A percentile compares a stretch with the other conserved stretches of the same genome.
phyloP scores from a whole-genome alignment of 2,113 vertebrate genomes.

The Colius striatus region DNA sequence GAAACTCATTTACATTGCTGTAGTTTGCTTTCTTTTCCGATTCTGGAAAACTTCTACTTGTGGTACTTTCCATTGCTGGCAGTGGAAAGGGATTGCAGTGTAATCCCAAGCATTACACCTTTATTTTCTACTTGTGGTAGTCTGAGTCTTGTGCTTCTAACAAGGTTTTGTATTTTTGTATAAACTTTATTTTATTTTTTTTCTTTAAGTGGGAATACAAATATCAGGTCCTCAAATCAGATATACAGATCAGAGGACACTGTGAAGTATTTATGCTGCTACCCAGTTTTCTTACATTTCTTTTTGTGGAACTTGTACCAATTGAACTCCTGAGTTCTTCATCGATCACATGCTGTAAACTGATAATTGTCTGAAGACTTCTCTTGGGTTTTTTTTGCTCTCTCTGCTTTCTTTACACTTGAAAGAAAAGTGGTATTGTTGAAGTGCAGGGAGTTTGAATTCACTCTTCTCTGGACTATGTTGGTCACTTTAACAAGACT shows the following conservation, averaged over 20 bases:
- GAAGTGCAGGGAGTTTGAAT: neutral
- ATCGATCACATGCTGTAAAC: neutral
- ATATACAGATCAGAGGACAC: neutral
- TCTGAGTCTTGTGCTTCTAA: neutral
- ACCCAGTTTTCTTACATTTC: constrained; percentile 19
- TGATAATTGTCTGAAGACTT: neutral
- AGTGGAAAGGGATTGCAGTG: constrained; percentile 11
- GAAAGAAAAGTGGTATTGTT: neutral
- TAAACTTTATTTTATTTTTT: neutral
- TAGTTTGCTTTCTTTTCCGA: neutral
- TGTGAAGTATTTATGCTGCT: constrained; percentile 47
- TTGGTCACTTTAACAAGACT: constrained; percentile 44
- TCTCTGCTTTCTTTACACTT: neutral
- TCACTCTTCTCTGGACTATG: neutral
- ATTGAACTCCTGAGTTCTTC: neutral
- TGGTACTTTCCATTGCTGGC: constrained; percentile 24
- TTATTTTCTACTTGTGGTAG: neutral
- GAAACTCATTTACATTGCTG: neutral
- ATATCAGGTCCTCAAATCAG: neutral
- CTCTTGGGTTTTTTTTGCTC: neutral
- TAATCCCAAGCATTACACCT: neutral
- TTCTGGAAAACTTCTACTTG: neutral
- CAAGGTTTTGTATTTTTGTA: neutral
- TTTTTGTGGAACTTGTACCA: neutral
- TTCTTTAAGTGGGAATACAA: neutral